Percentiles rank a stretch among this genome's conserved stretches.
phyloP scores from a whole-genome alignment of 2,888 invertebrate genomes.

The Auanema freiburgensis region DNA sequence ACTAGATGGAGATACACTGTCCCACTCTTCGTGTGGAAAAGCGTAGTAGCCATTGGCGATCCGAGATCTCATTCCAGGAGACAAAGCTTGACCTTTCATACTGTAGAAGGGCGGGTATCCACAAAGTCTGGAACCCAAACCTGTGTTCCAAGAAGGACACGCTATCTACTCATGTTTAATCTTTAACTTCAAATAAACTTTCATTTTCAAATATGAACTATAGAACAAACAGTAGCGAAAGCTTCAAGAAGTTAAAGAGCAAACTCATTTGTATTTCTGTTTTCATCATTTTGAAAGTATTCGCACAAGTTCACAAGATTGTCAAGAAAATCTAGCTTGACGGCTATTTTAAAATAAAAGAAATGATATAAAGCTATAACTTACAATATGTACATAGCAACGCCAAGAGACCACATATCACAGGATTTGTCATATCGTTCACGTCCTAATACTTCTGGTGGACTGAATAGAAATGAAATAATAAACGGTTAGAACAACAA shows the following conservation, averaged over 20 bases:
- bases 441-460: constrained; percentile 88
- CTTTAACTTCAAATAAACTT: not conserved
- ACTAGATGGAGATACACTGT: constrained; percentile 84
- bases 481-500: not conserved
- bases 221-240: constrained; percentile 1
- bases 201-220: not conserved
- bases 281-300: no score
- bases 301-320: no score
- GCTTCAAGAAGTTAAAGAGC: no score
- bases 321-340: no score
- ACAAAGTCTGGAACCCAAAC: constrained; percentile 73
- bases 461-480: constrained; percentile 27
- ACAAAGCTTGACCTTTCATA: constrained; percentile 92
- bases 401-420: constrained; percentile 98
- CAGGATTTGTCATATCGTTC: constrained; percentile 98
- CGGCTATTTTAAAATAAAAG: no score
- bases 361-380: constrained; percentile 64
- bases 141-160: not conserved
- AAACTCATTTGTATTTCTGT: no score
- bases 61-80: constrained; percentile 96
- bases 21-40: constrained; percentile 94
- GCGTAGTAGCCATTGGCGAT: constrained; percentile 94
- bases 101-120: constrained; percentile 99
- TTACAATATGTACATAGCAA: constrained; percentile 96
- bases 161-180: not conserved